These are phyloP conservation scores for Platysternon megacephalum DNA, from an alignment of 2,113 vertebrate genomes.

Conservation along the genomic window DNA sequence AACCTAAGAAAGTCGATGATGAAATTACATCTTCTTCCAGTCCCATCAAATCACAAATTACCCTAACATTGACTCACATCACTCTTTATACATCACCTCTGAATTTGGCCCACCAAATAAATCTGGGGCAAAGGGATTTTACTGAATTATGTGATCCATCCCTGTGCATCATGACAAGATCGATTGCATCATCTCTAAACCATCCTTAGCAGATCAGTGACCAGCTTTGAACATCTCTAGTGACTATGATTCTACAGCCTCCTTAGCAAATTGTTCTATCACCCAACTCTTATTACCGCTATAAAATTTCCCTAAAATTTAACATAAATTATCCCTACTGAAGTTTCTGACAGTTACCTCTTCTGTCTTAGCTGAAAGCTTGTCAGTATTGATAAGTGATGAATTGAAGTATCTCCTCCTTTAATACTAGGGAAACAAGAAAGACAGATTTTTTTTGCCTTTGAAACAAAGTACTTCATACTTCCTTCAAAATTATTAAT, in stretches of 20 bases:
- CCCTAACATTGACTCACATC: background rate
- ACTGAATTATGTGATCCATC: background rate
- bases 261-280: background rate
- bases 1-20: background rate
- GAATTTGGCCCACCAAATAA: background rate
- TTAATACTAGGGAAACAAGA: slow-evolving; percentile 51
- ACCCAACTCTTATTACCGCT: slow-evolving; percentile 2
- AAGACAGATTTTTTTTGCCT: slow-evolving; percentile 33
- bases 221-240: background rate
- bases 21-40: background rate
- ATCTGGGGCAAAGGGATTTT: background rate
- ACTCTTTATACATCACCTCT: background rate
- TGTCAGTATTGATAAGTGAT: slow-evolving; percentile 55
- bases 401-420: slow-evolving; percentile 46
- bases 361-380: slow-evolving; percentile 53
- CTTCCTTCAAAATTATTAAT: slow-evolving; percentile 62
- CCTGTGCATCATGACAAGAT: background rate
- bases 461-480: slow-evolving; percentile 53
- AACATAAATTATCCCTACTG: slow-evolving; percentile 35
- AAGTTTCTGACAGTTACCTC: slow-evolving; percentile 33
- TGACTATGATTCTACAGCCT: background rate
- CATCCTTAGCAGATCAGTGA: background rate
- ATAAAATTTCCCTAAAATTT: slow-evolving; percentile 36
- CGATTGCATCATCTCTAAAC: background rate
- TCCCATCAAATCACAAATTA: background rate